Evolutionary conservation across 2,797 vertebrate species (phyloP).

Genomic region (Heterohyrax brucei): DNA sequence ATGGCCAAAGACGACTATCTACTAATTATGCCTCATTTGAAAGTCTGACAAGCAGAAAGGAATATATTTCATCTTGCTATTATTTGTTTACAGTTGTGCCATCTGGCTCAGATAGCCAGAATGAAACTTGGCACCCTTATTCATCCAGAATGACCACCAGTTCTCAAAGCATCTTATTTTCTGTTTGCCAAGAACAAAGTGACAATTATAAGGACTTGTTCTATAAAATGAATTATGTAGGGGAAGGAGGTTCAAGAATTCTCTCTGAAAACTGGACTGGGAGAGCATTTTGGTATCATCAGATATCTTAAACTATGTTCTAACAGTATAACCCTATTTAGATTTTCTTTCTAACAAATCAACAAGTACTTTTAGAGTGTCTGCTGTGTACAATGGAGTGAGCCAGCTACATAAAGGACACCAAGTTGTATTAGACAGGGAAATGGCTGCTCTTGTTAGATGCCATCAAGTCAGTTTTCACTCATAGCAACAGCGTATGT

Average conservation of each 20-base stretch:
- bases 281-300: slow-evolving; percentile 58
- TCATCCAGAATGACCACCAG: slow-evolving; percentile 28
- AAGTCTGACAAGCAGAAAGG: slow-evolving; percentile 65
- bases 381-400: neutral
- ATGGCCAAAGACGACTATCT: neutral
- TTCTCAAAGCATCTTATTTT: slow-evolving; percentile 69
- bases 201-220: slow-evolving; percentile 37
- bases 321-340: slow-evolving; percentile 1
- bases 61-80: slow-evolving; percentile 39
- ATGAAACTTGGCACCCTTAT: slow-evolving; percentile 64
- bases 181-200: slow-evolving; percentile 64
- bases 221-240: slow-evolving; percentile 33
- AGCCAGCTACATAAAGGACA: neutral
- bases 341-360: slow-evolving; percentile 26
- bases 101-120: slow-evolving; percentile 67
- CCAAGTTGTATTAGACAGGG: neutral
- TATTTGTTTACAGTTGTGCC: slow-evolving; percentile 61
- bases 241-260: neutral
- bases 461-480: neutral
- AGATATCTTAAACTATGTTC: slow-evolving; percentile 32
- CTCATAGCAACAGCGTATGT: neutral
- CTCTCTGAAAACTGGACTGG: neutral
- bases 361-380: slow-evolving; percentile 34
- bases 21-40: slow-evolving; percentile 34
- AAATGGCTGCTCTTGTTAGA: neutral